Percentiles rank a stretch among this genome's conserved stretches.
Evolutionary conservation across 2,797 vertebrate genomes (phyloP).

Genomic region (Danio tinwini): DNA sequence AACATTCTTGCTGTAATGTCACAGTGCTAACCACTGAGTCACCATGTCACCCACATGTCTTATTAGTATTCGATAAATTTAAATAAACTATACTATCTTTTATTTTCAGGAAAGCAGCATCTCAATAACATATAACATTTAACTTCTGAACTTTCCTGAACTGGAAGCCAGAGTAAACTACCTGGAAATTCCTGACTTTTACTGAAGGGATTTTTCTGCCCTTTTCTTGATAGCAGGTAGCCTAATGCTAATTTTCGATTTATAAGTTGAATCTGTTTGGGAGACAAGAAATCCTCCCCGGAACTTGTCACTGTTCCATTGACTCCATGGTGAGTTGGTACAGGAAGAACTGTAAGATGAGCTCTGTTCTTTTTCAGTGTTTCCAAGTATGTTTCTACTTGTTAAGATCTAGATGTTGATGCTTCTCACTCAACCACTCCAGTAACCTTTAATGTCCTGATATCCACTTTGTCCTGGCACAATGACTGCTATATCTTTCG

Average conservation of each 20-base stretch:
- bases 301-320: background rate
- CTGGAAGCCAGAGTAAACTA: background rate
- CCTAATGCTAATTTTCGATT: background rate
- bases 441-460: background rate
- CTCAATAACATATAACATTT: too few species aligned
- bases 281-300: background rate
- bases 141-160: too few species aligned
- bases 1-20: too few species aligned
- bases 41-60: too few species aligned
- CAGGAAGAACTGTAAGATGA: background rate
- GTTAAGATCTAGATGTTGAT: background rate
- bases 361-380: slow-evolving; percentile 12
- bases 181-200: background rate
- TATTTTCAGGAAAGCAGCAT: too few species aligned
- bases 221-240: background rate
- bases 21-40: too few species aligned
- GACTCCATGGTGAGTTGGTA: background rate
- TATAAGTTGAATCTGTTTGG: background rate
- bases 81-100: too few species aligned
- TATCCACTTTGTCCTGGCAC: background rate
- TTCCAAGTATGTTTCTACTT: background rate
- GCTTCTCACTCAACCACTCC: background rate
- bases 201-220: slow-evolving; percentile 19
- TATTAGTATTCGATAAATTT: too few species aligned
- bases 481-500: background rate